Percentiles rank a stretch among this genome's conserved stretches.
Evolutionary conservation across 2,797 vertebrate species (phyloP).

Genomic region (Capromys pilorides): DNA sequence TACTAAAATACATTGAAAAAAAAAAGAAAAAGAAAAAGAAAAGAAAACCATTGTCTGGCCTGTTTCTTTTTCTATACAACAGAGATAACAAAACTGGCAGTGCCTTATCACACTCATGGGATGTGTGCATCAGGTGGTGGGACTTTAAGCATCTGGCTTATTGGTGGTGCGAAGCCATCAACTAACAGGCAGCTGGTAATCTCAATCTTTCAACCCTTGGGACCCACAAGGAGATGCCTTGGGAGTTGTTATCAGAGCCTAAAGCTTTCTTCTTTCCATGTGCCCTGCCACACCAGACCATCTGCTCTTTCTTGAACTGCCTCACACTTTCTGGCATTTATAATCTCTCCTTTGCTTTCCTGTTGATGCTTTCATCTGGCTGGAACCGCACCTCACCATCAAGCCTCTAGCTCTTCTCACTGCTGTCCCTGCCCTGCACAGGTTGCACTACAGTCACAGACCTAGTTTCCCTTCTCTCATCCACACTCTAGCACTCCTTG

Average conservation of each 20-base stretch:
- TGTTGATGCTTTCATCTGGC: constrained; percentile 19
- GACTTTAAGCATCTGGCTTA: background rate
- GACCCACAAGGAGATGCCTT: background rate
- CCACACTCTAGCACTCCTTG: background rate
- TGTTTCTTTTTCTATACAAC: background rate
- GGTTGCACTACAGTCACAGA: background rate
- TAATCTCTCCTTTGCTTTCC: background rate
- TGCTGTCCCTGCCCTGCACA: background rate
- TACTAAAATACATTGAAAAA: no score
- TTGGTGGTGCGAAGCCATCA: background rate
- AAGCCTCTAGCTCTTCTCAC: background rate
- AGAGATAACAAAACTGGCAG: background rate
- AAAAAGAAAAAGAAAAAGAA: no score
- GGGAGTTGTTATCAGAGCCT: background rate
- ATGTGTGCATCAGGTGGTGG: background rate
- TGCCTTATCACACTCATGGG: background rate
- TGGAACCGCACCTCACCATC: background rate
- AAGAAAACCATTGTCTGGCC: constrained; percentile 31
- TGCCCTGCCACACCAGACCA: background rate
- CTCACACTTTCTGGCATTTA: background rate
- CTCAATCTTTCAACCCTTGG: background rate
- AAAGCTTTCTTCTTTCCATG: background rate
- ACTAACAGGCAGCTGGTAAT: background rate
- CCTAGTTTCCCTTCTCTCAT: background rate
- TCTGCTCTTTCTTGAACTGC: background rate